Conservation (phyloP, 2,113 vertebrate species). For the Stomatorhinus ivindoensis region DNA sequence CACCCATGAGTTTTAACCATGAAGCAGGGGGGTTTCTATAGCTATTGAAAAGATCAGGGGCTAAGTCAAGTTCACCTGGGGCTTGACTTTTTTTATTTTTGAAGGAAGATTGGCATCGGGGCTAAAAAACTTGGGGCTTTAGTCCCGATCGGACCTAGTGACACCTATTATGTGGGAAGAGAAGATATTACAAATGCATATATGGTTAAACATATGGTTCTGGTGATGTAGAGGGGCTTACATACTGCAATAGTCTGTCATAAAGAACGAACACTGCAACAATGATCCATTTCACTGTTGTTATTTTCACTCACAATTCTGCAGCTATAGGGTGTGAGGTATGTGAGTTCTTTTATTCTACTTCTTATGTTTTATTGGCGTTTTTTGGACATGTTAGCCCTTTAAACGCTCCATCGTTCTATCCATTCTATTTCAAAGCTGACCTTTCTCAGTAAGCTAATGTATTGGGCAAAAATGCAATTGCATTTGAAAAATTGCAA, state of each 20-base stretch:
- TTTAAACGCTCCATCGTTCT: background rate
- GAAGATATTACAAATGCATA: background rate
- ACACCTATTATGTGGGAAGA: background rate
- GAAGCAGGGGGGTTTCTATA: no score
- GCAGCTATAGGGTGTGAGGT: background rate
- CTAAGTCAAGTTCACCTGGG: no score
- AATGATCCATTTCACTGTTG: background rate
- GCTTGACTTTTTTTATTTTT: no score
- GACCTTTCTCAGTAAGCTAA: background rate
- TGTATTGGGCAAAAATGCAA: background rate
- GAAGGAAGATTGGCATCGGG: no score
- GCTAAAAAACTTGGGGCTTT: no score
- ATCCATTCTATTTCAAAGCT: background rate
- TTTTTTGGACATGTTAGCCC: background rate
- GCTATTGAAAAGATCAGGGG: no score
- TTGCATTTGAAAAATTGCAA: background rate
- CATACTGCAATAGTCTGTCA: background rate
- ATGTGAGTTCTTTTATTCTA: background rate
- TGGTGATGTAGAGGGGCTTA: background rate
- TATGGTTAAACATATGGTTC: background rate
- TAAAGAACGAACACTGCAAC: background rate
- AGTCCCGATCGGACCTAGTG: no score
- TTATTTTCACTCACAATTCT: background rate
- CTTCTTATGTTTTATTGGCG: background rate
- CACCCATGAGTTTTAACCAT: background rate